These are phyloP conservation scores for Exocentrus adspersus DNA, from an alignment of 2,888 invertebrate genomes.

Conservation along the genomic window DNA sequence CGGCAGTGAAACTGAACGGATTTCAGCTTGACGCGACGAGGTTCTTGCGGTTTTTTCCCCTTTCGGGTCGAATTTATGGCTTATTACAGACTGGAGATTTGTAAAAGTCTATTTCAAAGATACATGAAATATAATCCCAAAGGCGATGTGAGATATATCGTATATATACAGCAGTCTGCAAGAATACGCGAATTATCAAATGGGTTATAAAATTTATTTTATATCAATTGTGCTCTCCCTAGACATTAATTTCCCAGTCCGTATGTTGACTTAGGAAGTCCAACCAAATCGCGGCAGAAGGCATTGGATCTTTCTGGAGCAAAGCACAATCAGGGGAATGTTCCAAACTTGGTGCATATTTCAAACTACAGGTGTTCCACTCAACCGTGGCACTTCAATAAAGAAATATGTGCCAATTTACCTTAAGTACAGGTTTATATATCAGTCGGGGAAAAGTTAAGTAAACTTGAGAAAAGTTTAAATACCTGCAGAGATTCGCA, in stretches of 20 bases:
- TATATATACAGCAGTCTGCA: no score
- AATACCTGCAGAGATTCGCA: constrained; percentile 6
- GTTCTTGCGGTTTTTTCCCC: not conserved
- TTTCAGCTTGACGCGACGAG: not conserved
- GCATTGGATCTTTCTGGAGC: not conserved
- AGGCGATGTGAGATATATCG: no score
- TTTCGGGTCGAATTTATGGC: not conserved
- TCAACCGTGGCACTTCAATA: not conserved
- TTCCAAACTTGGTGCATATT: not conserved
- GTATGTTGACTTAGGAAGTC: no score
- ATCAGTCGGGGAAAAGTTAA: constrained; percentile 5
- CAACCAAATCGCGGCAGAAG: no score
- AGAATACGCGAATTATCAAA: no score
- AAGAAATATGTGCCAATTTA: constrained; percentile 21
- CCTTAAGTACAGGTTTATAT: constrained; percentile 12
- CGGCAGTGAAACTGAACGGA: constrained; percentile 14
- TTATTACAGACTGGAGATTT: no score
- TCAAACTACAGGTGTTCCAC: constrained; percentile 15
- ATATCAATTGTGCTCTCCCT: no score
- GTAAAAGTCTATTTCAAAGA: no score
- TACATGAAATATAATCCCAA: no score
- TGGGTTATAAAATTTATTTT: no score
- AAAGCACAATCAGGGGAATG: not conserved
- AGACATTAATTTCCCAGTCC: no score
- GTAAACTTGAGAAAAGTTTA: constrained; percentile 9